Evolutionary conservation across 2,888 invertebrate species (phyloP).

Genomic region (Amblyjoppa fuscipennis): DNA sequence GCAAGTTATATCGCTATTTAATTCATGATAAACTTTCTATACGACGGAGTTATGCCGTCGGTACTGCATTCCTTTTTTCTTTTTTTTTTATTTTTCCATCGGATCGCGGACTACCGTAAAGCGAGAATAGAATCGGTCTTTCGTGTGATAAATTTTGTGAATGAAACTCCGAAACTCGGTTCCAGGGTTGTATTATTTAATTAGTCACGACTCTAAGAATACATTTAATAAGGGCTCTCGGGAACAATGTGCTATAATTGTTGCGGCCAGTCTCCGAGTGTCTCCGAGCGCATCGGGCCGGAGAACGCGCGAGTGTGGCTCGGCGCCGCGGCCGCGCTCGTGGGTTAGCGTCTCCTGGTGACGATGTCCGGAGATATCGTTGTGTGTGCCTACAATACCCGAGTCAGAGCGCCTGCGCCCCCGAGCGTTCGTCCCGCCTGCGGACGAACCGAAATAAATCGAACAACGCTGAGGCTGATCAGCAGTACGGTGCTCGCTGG

Average conservation of each 20-base stretch:
- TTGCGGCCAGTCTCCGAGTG: not conserved
- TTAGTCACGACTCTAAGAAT: not conserved
- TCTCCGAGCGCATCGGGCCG: not conserved
- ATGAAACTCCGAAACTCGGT: not conserved
- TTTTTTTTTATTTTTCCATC: not conserved
- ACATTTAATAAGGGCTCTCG: not conserved
- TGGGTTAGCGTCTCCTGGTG: slow-evolving; percentile 73
- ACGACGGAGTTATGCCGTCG: not conserved
- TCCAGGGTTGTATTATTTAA: not conserved
- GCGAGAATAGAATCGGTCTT: not conserved
- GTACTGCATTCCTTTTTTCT: not conserved
- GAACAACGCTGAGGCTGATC: slow-evolving; percentile 81
- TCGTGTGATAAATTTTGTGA: not conserved
- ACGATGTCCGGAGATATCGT: slow-evolving; percentile 78
- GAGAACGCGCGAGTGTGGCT: slow-evolving; percentile 14
- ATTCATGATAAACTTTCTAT: not conserved
- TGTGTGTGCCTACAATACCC: slow-evolving; percentile 41
- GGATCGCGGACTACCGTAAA: not conserved
- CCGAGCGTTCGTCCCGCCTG: slow-evolving; percentile 77
- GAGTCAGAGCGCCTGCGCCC: slow-evolving; percentile 76
- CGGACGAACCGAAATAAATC: slow-evolving; percentile 84
- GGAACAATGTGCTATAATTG: not conserved
- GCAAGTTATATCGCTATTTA: not conserved
- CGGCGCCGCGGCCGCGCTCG: slow-evolving; percentile 10
- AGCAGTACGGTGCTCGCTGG: slow-evolving; percentile 78